Percentiles rank a stretch among this genome's conserved stretches.
Conservation (phyloP, 2,888 invertebrate species). For the Pteria penguin region DNA sequence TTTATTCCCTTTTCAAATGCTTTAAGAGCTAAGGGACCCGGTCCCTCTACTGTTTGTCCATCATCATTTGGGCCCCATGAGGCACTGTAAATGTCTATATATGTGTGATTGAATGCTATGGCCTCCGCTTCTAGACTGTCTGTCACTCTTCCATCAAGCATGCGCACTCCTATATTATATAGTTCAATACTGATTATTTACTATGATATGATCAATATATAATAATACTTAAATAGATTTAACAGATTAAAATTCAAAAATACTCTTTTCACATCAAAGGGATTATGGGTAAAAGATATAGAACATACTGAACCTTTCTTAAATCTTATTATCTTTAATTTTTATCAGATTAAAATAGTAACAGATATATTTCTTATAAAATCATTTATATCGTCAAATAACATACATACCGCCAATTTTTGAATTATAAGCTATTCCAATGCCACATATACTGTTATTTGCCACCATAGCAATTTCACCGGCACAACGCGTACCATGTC, state of each 20-base stretch:
- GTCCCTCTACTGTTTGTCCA: constrained; percentile 92
- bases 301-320: no score
- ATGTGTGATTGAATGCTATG: constrained; percentile 88
- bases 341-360: no score
- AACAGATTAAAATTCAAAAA: no score
- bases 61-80: constrained; percentile 97
- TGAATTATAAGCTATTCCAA: constrained; percentile 98
- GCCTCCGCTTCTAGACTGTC: constrained; percentile 93
- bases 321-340: no score
- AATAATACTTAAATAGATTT: no score
- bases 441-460: constrained; percentile 97
- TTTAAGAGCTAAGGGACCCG: constrained; percentile 88
- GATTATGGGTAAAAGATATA: no score
- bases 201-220: no score
- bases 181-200: no score
- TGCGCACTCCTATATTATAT: constrained; percentile 91
- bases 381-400: no score
- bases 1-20: constrained; percentile 88
- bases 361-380: no score
- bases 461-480: constrained; percentile 96
- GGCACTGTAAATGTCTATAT: constrained; percentile 92
- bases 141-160: constrained; percentile 92
- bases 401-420: constrained; percentile 94
- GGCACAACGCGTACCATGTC: constrained; percentile 97
- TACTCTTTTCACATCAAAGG: no score